Evolutionary conservation across 2,797 vertebrate genomes (phyloP).

Genomic region (Sus cebifrons): DNA sequence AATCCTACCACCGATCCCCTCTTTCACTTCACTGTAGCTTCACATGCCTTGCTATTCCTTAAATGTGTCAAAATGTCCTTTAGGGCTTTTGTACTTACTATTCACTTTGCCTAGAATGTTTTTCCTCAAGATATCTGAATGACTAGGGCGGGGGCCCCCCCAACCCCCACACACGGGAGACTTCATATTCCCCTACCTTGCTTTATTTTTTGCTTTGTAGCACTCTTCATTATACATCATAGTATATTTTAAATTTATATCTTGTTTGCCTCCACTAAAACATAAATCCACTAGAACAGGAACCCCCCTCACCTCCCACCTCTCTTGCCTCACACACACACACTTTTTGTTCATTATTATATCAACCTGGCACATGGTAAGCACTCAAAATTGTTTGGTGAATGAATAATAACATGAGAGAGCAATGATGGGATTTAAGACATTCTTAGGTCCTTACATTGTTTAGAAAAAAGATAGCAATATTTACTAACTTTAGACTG

Average conservation of each 20-base stretch:
- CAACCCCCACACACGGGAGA: not conserved
- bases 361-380: not conserved
- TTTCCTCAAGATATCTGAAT: not conserved
- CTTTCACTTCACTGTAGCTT: not conserved
- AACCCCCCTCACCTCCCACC: not conserved
- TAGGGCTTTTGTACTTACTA: not conserved
- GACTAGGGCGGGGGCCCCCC: not conserved
- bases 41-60: not conserved
- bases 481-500: not conserved
- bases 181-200: not conserved
- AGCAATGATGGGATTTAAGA: not conserved
- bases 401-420: not conserved
- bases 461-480: not conserved
- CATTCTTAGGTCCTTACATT: not conserved
- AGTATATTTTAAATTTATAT: not conserved
- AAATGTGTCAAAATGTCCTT: not conserved
- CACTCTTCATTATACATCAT: not conserved
- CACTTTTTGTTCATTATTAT: not conserved
- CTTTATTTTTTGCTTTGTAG: not conserved
- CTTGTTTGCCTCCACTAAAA: not conserved
- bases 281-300: not conserved
- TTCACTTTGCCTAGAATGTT: constrained; percentile 1
- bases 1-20: not conserved
- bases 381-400: not conserved
- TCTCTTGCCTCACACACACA: not conserved